Evolutionary conservation across 1,140 invertebrate genomes (phyloP), one percentile per base, ranked within the genome.

Genomic region (Rhynchophorus ferrugineus): DNA sequence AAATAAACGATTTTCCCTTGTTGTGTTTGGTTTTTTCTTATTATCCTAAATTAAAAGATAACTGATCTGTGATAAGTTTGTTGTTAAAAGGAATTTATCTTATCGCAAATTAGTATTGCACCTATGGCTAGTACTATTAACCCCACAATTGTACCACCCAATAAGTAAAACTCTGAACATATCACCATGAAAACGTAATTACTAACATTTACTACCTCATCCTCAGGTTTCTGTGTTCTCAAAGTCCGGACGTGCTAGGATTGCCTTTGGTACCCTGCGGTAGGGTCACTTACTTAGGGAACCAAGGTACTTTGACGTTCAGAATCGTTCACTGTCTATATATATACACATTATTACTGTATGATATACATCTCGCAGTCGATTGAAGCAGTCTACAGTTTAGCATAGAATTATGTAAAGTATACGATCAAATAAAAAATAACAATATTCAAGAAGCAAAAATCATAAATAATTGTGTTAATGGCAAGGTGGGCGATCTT

Each of bases 171-270:
- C 8, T 18, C 3, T 11, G 3, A 36, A 36, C 16, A 36, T 36
- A 36, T 14, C 35, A 36, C 35, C 35, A 11, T n/a, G 8, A 13
- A 11, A 29, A 8, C 6, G 13, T n/a, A 6, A 18, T 19, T 43
- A 54, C 52, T 54, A 54, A 54, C 45, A 21, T 49, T 16, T 54
- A 14, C 5, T 44, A 44, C 37, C 34, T 38, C 49, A 43, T 60
- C 57, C 60, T 61, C 58, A 70, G 68, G 67, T 70, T 70, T 61
- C 62, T 70, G 57, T 70, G 68, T 65, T 63, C 68, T 44, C 68
- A 70, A 66, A 70, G 67, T 63, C 68, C 68, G 46, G 68, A 70
- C 56, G 68, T 70, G 51, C 62, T 70, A 50, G 67, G 68, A 55
- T 62, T 67, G 54, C 68, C 66, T 61, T 64, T 68, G 60, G 67